These are phyloP conservation scores for Todiramphus chloris DNA, from an alignment of 2,113 vertebrate genomes.

Conservation along the genomic window DNA sequence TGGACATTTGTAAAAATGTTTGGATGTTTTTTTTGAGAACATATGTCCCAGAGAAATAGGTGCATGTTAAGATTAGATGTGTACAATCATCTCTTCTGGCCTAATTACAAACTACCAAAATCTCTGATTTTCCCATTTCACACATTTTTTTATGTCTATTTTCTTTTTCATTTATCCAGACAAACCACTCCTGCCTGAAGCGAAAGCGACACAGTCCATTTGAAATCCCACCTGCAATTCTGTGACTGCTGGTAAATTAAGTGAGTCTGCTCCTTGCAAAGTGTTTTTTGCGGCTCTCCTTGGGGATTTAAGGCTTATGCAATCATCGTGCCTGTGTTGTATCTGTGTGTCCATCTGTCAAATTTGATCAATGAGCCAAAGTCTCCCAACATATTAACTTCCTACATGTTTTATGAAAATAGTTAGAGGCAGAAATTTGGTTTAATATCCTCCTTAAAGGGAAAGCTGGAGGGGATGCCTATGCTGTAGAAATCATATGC, in stretches of 20 bases:
- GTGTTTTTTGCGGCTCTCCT: not conserved
- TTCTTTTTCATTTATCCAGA: not conserved
- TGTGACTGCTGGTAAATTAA: not conserved
- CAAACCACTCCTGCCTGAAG: not conserved
- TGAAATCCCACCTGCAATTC: slow-evolving; percentile 8
- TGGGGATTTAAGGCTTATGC: not conserved
- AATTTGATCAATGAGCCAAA: not conserved
- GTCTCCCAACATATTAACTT: not conserved
- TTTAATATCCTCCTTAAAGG: not conserved
- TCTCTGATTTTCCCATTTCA: not conserved
- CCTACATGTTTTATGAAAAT: not conserved
- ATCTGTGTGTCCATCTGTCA: not conserved
- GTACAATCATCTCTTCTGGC: not conserved
- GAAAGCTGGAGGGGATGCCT: not conserved
- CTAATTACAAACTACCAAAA: not conserved
- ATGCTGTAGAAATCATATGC: not conserved
- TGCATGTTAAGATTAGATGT: fast-evolving
- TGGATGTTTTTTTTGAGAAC: not conserved
- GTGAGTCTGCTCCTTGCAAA: not conserved
- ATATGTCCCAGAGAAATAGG: not conserved
- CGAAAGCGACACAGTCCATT: not conserved
- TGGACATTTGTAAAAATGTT: not conserved
- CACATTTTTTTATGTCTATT: not conserved
- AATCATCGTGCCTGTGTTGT: not conserved
- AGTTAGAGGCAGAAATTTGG: not conserved